Base-by-base conservation (phyloP, 64 coral and sea anemone species). In the Platygyra sinensis region DNA sequence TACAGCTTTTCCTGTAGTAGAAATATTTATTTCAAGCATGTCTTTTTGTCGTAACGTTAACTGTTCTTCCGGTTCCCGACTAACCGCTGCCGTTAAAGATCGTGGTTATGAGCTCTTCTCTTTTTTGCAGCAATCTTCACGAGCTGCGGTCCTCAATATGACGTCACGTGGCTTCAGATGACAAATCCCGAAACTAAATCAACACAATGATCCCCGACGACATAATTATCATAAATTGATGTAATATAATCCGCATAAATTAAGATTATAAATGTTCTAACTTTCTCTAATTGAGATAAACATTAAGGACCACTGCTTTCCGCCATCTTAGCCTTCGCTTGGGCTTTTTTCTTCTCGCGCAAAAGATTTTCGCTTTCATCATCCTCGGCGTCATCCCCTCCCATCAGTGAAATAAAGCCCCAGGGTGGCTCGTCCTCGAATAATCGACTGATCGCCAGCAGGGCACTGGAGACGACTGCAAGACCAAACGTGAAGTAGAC, bases 361-460 rank as follows among this genome's bases (percentile, higher is more conserved):
- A 91, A 31, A 49, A 97, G 84, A 36, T 78, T 82, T 74, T 97
- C 95, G 27, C 93, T 67, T 71, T 93, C 87, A 18, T 89, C 86
- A 12, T 97, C 95, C 27, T 96, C 94, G 3, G 81, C 95, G 49
- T 93, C 90, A 49, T 87, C 91, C 24, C 80, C 82, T 51, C 84
- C 77, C 52, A 72, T 89, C 88, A 97, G 61, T 2, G 91, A 94
- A 78, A 97, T 97, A 74, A 97, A 97, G 64, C 95, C 95, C 95
- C 95, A 97, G 22, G 95, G 95, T 65, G 95, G 95, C 83, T 97
- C 95, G 92, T 97, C 95, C 78, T 97, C 95, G 83, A 97, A 97
- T 31, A 97, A 76, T 42, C 95, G 95, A 76, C 91, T 94, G 76
- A 97, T 97, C 4, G 95, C 95, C 55, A 97, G 95, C 32, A 97